Evolutionary conservation across 2,113 vertebrate genomes (phyloP).

Genomic region (Neodontobutis hainanensis): DNA sequence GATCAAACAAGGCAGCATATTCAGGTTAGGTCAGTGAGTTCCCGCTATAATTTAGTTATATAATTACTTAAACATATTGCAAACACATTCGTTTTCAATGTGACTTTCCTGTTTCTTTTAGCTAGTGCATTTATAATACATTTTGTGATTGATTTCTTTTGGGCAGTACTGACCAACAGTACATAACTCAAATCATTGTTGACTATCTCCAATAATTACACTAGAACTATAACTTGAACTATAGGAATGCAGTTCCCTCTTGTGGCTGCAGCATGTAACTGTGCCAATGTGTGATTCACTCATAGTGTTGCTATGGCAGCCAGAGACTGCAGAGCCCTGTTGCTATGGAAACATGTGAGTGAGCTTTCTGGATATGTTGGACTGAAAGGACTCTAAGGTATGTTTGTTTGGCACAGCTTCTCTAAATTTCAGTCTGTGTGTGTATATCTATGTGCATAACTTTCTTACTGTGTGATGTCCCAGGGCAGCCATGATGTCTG

Average conservation of each 20-base stretch:
- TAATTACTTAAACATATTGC: too few relatives aligned
- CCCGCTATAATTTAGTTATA: too few relatives aligned
- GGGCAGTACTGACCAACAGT: too few relatives aligned
- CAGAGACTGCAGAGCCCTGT: constrained; percentile 75
- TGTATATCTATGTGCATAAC: constrained; percentile 9
- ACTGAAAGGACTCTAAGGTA: constrained; percentile 68
- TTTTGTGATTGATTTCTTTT: too few relatives aligned
- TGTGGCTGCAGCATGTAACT: constrained; percentile 64
- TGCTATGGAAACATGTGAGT: constrained; percentile 75
- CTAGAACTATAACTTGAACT: constrained; percentile 21
- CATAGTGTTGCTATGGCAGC: constrained; percentile 78
- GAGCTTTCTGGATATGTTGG: constrained; percentile 63
- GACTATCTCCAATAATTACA: not conserved
- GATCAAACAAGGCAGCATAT: too few relatives aligned
- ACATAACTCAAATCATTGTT: not conserved
- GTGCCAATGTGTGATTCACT: constrained; percentile 61
- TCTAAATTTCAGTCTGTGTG: constrained; percentile 28
- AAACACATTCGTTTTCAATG: too few relatives aligned
- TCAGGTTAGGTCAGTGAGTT: too few relatives aligned
- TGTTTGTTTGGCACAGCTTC: constrained; percentile 62
- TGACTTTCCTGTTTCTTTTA: too few relatives aligned
- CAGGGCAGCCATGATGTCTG: constrained; percentile 74
- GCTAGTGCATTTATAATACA: too few relatives aligned
- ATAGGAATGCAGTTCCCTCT: constrained; percentile 62
- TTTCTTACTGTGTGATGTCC: constrained; percentile 76